Percentiles rank a stretch among this genome's conserved stretches.
These are phyloP conservation scores for Lepidurus packardi DNA, from an alignment of 1,140 invertebrate species.

Conservation along the genomic window DNA sequence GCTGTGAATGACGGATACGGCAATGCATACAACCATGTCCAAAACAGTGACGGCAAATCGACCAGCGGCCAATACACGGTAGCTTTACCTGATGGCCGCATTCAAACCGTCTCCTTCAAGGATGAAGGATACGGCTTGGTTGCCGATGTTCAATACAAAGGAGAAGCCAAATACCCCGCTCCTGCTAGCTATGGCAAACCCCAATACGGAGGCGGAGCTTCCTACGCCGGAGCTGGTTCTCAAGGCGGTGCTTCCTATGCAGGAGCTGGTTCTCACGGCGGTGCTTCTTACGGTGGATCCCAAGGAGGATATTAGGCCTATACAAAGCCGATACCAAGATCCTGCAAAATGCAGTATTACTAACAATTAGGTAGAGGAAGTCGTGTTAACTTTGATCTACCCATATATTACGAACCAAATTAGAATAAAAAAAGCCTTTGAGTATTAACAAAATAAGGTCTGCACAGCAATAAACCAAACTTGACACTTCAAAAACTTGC, in stretches of 20 bases:
- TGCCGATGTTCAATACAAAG: slow-evolving; percentile 39
- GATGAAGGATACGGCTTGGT: slow-evolving; percentile 39
- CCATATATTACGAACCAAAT: too few species aligned
- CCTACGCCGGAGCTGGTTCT: slow-evolving; percentile 11
- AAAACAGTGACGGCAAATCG: slow-evolving; percentile 36
- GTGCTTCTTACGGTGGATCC: neutral
- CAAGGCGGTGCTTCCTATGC: neutral
- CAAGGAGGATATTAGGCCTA: neutral
- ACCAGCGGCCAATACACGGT: slow-evolving; percentile 38
- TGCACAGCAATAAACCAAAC: too few species aligned
- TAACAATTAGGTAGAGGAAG: too few species aligned
- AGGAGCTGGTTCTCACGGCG: slow-evolving; percentile 11
- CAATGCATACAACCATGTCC: slow-evolving; percentile 37
- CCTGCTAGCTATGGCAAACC: slow-evolving; percentile 12
- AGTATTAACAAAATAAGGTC: too few species aligned
- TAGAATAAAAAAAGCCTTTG: too few species aligned
- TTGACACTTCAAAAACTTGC: too few species aligned
- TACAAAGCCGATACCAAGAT: too few species aligned
- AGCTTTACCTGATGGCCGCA: slow-evolving; percentile 38
- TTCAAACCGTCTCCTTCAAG: slow-evolving; percentile 39
- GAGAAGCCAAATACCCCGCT: slow-evolving; percentile 34
- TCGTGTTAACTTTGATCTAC: too few species aligned
- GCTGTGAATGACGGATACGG: slow-evolving; percentile 39
- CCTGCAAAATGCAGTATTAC: too few species aligned
- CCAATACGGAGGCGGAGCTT: neutral